Conservation (phyloP, 2,113 vertebrate genomes). For the Meleagris gallopavo region DNA sequence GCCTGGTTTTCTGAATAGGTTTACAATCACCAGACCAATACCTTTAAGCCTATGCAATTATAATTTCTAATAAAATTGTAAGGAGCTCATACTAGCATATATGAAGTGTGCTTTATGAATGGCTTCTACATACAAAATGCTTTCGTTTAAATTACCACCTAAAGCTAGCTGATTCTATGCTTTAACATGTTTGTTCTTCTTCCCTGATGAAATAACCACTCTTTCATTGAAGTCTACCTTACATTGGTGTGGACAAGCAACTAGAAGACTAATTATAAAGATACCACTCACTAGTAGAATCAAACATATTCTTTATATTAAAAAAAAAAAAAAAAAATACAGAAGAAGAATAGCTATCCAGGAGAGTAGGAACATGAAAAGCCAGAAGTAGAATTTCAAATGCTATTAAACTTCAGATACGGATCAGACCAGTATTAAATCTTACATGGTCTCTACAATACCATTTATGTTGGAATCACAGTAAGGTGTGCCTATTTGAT, state of each 20-base stretch:
- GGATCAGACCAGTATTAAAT: not conserved
- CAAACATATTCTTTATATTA: not conserved
- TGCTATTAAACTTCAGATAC: not conserved
- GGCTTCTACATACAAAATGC: not conserved
- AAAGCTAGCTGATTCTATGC: not conserved
- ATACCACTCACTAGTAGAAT: not conserved
- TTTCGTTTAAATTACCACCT: not conserved
- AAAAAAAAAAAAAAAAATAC: not conserved
- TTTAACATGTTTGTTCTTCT: not conserved
- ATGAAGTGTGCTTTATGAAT: not conserved
- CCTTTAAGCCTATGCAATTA: not conserved
- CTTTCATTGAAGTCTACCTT: not conserved
- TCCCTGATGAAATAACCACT: not conserved
- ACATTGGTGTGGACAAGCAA: not conserved
- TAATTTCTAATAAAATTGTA: not conserved
- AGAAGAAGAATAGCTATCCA: too few relatives aligned
- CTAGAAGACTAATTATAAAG: not conserved
- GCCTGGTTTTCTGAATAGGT: not conserved
- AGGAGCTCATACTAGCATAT: not conserved
- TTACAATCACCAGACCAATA: not conserved
- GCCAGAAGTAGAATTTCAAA: not conserved
- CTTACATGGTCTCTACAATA: not conserved
- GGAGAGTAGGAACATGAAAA: not conserved
- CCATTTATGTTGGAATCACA: not conserved
- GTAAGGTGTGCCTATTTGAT: not conserved